These are phyloP conservation scores for Drosophila hydei DNA, from an alignment of 1,140 invertebrate species.

Conservation along the genomic window DNA sequence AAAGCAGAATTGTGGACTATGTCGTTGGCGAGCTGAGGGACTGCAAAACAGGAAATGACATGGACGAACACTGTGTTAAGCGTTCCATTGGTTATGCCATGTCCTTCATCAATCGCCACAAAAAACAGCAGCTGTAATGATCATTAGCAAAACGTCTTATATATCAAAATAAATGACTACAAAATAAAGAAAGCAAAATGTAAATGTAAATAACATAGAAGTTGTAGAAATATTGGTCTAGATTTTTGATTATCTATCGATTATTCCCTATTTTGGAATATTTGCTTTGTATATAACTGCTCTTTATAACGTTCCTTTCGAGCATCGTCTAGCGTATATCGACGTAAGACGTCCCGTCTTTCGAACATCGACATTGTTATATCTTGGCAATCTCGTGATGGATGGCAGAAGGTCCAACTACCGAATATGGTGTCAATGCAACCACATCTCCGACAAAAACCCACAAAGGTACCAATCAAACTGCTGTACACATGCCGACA, in stretches of 20 bases:
- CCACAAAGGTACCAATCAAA: constrained; percentile 68
- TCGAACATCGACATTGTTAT: constrained; percentile 70
- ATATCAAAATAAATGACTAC: constrained; percentile 33
- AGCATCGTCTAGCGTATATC: constrained; percentile 55
- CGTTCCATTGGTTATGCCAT: constrained; percentile 56
- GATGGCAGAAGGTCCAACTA: constrained; percentile 70
- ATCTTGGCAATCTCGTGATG: constrained; percentile 71
- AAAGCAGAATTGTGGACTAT: constrained; percentile 30
- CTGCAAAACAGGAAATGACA: constrained; percentile 41
- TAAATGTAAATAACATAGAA: not conserved
- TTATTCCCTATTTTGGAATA: constrained; percentile 30
- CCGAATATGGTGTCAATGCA: constrained; percentile 79
- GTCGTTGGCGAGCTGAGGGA: constrained; percentile 31
- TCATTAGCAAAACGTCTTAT: constrained; percentile 18
- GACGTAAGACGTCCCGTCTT: constrained; percentile 66
- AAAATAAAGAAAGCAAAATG: constrained; percentile 25
- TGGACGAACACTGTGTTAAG: constrained; percentile 58
- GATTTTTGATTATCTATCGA: not conserved
- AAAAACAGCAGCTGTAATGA: constrained; percentile 9
- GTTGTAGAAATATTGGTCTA: too few relatives aligned
- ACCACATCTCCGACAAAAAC: constrained; percentile 72
- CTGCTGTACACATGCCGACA: constrained; percentile 45
- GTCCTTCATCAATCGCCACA: constrained; percentile 52
- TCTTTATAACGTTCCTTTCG: constrained; percentile 64
- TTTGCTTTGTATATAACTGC: constrained; percentile 48